Base-by-base conservation (phyloP, 2,888 invertebrate species). In the Teleogryllus oceanicus region DNA sequence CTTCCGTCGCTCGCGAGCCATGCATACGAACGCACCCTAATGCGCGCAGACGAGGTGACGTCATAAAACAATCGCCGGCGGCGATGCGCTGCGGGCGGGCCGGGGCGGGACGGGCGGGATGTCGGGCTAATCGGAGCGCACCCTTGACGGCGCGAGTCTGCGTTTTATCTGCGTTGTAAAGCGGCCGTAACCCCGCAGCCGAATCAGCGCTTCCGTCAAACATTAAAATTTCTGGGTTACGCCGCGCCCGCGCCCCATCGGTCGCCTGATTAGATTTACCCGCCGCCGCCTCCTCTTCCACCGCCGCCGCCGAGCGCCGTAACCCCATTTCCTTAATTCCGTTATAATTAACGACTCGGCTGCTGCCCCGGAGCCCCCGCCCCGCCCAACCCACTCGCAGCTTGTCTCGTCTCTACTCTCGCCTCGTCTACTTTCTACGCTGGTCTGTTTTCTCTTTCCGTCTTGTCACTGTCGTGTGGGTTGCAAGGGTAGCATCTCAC, bases 1-100 rank as follows among this genome's bases (percentile, higher is more conserved):
- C 62, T 62, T n/a, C 13, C 62, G 62, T n/a, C 16, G 62, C 13
- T 13, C 62, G 13, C 62, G 13, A 62, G 62, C 16, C 62, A 62
- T 62, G 62, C 62, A 62, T 62, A 62, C 62, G 62, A 62, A 62
- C 62, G 62, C 62, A n/a, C 62, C n/a, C 62, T 62, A 62, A 62
- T 62, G 62, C 62, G n/a, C 62, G 62, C 16, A 13, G n/a, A n/a
- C 62, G 62, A 62, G 62, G 62, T 62, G 62, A 62, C 62, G 62
- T 62, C 62, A 62, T 62, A 62, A 62, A 62, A 62, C 62, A 62
- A n/a, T 62, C 62, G n/a, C 62, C 62, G 62, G 62, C 62, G 62
- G n/a, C n/a, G n/a, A 3, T n/a, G 62, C 62, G 62, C n/a, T 62
- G 62, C 62, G n/a, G 16, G n/a, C n/a, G 62, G 16, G 62, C 0